phyloP scores from a whole-genome alignment of 1,140 invertebrate species.

The Lanistes nyassanus region DNA sequence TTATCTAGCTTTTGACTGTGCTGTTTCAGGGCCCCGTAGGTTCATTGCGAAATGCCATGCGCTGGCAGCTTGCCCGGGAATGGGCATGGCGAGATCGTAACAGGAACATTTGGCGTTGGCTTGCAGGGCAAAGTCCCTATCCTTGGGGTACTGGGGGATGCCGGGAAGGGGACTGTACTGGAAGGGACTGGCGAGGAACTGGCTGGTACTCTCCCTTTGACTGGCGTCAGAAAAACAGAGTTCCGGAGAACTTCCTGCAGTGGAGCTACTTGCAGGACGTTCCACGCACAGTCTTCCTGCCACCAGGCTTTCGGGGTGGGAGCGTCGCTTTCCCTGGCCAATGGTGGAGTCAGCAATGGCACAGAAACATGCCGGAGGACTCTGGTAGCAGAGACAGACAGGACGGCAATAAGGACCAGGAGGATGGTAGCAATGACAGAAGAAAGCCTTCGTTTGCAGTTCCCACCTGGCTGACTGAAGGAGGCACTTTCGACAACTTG shows the following conservation, averaged over 20 bases:
- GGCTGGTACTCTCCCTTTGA: slow-evolving; percentile 20
- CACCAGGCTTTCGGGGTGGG: background rate
- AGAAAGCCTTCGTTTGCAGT: too few species aligned
- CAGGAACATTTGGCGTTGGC: background rate
- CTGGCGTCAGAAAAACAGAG: slow-evolving; percentile 21
- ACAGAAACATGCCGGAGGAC: too few species aligned
- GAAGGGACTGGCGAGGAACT: slow-evolving; percentile 14
- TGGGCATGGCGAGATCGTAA: slow-evolving; percentile 12
- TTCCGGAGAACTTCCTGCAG: slow-evolving; percentile 24
- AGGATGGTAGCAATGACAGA: too few species aligned
- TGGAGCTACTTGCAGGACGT: slow-evolving; percentile 15
- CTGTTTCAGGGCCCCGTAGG: slow-evolving; percentile 12
- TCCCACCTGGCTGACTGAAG: background rate
- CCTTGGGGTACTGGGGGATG: slow-evolving; percentile 13
- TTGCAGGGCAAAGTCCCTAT: background rate
- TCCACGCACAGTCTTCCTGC: slow-evolving; percentile 4
- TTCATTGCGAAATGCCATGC: slow-evolving; percentile 17
- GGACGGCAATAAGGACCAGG: too few species aligned
- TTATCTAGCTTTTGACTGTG: background rate
- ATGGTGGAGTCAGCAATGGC: too few species aligned
- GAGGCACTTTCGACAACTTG: slow-evolving; percentile 7
- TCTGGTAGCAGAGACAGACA: too few species aligned
- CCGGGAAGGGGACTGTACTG: slow-evolving; percentile 21
- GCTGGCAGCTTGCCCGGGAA: slow-evolving; percentile 9
- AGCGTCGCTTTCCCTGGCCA: too few species aligned